Base-by-base conservation (phyloP, 1,140 invertebrate species). In the Neomicropteryx cornuta region DNA sequence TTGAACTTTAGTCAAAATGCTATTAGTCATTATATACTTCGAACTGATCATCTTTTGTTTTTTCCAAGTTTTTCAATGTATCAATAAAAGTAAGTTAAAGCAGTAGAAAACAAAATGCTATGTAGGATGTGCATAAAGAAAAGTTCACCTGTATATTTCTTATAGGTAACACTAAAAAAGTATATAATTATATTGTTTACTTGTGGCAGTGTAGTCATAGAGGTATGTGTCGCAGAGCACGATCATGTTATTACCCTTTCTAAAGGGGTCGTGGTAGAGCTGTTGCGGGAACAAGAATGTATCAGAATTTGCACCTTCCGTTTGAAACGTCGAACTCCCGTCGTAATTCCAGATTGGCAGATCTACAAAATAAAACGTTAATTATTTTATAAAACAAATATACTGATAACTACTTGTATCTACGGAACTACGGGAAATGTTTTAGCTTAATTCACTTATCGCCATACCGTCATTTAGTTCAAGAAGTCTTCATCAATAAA, bases 311-410 rank as follows among this genome's bases (percentile, higher is more conserved):
- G 70, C 70, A 2, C 77, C 73, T 45, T 77, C 72, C 1, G 83
- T 81, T 60, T 88, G 84, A 31, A 73, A 73, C 0, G 84, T 87
- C 5, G 82, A 86, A 52, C 87, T 93, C n/a, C 95, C 95, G 62
- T 97, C 93, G 55, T 87, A 97, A 49, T 94, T 95, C 95, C 95
- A 98, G 10, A 83, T 73, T 0, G 94, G 94, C 31, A 94, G 67
- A 47, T 97, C 93, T 68, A 46, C 37, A 56, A 47, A 21, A 43
- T 24, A 36, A 36, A 3, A 27, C 13, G 8, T 8, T 27, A 27
- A 27, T 32, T 8, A 8, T 14, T 8, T 32, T 14, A 8, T 32
- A 8, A 5, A 8, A 32, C 14, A 5, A 8, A 14, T 5, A 32
- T 14, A 8, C 5, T 8, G 14, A 32, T 8, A 14, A 16, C 6